Evolutionary conservation across 1,140 invertebrate species (phyloP).

Genomic region (Hypothenemus hampei): DNA sequence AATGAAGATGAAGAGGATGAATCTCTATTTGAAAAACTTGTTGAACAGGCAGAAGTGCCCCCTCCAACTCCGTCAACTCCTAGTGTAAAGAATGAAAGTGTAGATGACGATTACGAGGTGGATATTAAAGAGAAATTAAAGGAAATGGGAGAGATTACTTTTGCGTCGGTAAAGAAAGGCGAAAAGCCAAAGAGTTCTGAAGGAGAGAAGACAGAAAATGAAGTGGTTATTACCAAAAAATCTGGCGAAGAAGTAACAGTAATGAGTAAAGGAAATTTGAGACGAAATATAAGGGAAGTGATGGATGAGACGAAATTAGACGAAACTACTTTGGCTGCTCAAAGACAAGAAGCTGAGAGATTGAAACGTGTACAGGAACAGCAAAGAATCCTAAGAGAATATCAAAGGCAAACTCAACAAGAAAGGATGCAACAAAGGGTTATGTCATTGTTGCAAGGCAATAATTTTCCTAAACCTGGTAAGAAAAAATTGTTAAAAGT

Average conservation of each 20-base stretch:
- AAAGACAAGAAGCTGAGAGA: constrained; percentile 87
- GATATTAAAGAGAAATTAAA: constrained; percentile 55
- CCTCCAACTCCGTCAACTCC: constrained; percentile 16
- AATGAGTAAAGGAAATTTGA: constrained; percentile 56
- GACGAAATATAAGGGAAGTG: constrained; percentile 84
- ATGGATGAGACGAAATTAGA: constrained; percentile 90
- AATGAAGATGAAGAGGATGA: constrained; percentile 4
- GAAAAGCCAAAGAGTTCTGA: constrained; percentile 42
- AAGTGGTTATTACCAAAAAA: constrained; percentile 41
- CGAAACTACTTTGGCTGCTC: constrained; percentile 84
- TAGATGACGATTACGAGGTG: constrained; percentile 41
- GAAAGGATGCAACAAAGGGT: constrained; percentile 65
- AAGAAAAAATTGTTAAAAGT: not conserved
- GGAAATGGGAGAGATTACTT: constrained; percentile 54
- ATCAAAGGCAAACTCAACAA: constrained; percentile 65
- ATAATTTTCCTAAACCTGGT: constrained; percentile 48
- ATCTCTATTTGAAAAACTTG: constrained; percentile 37
- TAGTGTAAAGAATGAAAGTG: constrained; percentile 15
- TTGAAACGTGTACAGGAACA: constrained; percentile 77
- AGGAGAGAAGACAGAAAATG: constrained; percentile 34
- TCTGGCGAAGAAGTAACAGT: constrained; percentile 35
- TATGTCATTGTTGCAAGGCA: constrained; percentile 64
- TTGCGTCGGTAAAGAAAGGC: constrained; percentile 43
- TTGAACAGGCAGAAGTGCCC: constrained; percentile 30
- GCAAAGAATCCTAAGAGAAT: constrained; percentile 72